Evolutionary conservation across 2,888 invertebrate species (phyloP), one percentile per base, ranked within the genome.

Genomic region (Fissipunctia ypsillon): DNA sequence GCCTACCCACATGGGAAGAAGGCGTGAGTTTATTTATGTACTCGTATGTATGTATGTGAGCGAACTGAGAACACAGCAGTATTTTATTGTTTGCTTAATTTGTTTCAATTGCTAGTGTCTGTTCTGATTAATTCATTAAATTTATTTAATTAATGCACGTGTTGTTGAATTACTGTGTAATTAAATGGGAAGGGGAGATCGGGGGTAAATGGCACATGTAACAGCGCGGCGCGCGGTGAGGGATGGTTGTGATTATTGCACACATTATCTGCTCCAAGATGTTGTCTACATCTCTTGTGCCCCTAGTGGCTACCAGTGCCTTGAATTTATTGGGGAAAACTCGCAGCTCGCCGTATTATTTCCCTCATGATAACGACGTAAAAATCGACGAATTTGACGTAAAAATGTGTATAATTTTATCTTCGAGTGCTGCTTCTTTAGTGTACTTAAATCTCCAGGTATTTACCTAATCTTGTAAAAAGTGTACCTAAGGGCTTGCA

Each of bases 211-310:
- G 90, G 89, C 83, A 90, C 88, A 91, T 90, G 91, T 91, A 91
- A 91, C 90, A 89, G 87, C 84, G 88, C 84, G 86, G 88, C n/a
- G n/a, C n/a, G n/a, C 90, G 84, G 92, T 93, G 94, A 95, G 90
- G 89, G 92, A 95, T 94, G 93, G 89, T 87, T 88, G 91, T 89
- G 94, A 95, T 94, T 94, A 95, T 94, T 94, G 91, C 94, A 91
- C 91, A 91, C 93, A 94, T 95, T 94, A 93, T 91, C 92, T 91
- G 81, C 89, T 87, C 89, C 85, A 86, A 90, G 91, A 87, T 86
- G 88, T 84, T 85, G 85, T 72, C 54, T 61, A 86, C 83, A 84
- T 88, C 87, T 88, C 87, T 86, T 80, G 22, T 85, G 80, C 84
- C 87, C 90, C 88, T 89, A 84, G 73, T 65, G 65, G 82, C n/a